A percentile compares a stretch with the other conserved stretches of the same genome.
Conservation (phyloP, 2,797 vertebrate genomes). For the Acipenser transmontanus region DNA sequence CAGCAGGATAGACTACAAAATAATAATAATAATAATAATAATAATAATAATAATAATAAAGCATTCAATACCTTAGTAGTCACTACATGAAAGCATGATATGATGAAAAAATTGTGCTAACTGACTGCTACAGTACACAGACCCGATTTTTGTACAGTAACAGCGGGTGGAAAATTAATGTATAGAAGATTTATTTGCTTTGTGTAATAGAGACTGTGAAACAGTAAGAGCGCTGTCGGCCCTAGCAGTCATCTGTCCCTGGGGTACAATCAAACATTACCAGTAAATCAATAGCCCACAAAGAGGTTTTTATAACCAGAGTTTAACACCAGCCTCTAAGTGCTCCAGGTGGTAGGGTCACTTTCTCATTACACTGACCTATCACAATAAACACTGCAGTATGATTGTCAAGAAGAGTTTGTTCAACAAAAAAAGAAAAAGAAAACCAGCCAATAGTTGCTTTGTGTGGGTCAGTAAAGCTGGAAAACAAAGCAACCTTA, state of each 20-base stretch:
- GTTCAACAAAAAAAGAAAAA: slow-evolving; percentile 24
- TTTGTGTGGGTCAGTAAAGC: slow-evolving; percentile 47
- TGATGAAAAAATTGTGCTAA: no score
- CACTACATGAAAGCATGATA: no score
- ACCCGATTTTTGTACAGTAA: slow-evolving; percentile 52
- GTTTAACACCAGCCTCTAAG: slow-evolving; percentile 72
- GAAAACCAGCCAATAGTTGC: slow-evolving; percentile 39
- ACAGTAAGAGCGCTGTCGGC: slow-evolving; percentile 67
- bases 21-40: no score
- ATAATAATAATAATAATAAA: no score
- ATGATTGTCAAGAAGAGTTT: slow-evolving; percentile 47
- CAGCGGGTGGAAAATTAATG: slow-evolving; percentile 59
- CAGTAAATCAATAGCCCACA: slow-evolving; percentile 77
- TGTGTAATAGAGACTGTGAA: slow-evolving; percentile 76
- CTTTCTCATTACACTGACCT: slow-evolving; percentile 78
- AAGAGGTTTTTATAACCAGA: slow-evolving; percentile 71
- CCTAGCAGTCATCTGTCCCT: slow-evolving; percentile 60
- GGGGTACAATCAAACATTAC: slow-evolving; percentile 77
- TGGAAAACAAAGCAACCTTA: slow-evolving; percentile 27
- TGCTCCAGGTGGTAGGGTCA: slow-evolving; percentile 73
- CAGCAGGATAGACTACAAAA: no score
- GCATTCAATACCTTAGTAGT: no score
- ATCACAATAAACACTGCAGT: slow-evolving; percentile 76
- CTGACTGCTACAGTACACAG: slow-evolving; percentile 25
- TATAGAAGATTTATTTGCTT: slow-evolving; percentile 78